phyloP scores from a whole-genome alignment of 1,140 invertebrate genomes.

The Mylabris phalerata region DNA sequence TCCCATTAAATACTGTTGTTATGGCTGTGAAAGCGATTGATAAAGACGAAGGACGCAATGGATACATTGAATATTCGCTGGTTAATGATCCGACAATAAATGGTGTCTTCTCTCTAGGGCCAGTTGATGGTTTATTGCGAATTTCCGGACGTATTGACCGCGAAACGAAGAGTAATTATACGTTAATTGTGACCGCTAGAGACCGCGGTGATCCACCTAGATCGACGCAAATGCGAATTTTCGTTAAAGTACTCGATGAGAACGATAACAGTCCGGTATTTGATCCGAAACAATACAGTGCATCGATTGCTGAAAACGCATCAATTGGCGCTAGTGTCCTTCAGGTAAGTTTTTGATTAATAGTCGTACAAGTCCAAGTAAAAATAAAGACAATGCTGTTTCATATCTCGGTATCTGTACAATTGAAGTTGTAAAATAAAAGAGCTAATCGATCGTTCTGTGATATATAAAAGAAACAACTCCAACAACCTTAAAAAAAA shows the following conservation, averaged over 20 bases:
- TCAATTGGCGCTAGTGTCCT: conserved; percentile 84
- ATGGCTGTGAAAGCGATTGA: conserved; percentile 88
- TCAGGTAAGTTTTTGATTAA: conserved; percentile 50
- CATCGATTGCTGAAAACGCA: conserved; percentile 86
- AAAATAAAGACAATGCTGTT: too few species aligned
- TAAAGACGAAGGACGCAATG: conserved; percentile 87
- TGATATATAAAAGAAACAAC: too few species aligned
- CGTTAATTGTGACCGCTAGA: conserved; percentile 70
- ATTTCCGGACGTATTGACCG: conserved; percentile 77
- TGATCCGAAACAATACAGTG: conserved; percentile 79
- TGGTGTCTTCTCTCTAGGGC: conserved; percentile 73
- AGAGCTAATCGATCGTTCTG: too few species aligned
- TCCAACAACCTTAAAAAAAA: too few species aligned
- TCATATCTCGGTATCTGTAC: too few species aligned
- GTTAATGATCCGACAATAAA: conserved; percentile 47
- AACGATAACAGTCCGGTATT: conserved; percentile 94
- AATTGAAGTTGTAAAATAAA: too few species aligned
- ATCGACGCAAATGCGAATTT: conserved; percentile 61
- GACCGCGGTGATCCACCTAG: conserved; percentile 83
- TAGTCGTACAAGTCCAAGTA: neutral
- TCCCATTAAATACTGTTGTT: conserved; percentile 80
- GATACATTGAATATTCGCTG: conserved; percentile 84
- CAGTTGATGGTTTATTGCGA: conserved; percentile 77
- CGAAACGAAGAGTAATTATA: conserved; percentile 76
- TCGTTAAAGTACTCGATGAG: conserved; percentile 76